phyloP scores from a whole-genome alignment of 1,140 invertebrate species.

The Megathymus violae region DNA sequence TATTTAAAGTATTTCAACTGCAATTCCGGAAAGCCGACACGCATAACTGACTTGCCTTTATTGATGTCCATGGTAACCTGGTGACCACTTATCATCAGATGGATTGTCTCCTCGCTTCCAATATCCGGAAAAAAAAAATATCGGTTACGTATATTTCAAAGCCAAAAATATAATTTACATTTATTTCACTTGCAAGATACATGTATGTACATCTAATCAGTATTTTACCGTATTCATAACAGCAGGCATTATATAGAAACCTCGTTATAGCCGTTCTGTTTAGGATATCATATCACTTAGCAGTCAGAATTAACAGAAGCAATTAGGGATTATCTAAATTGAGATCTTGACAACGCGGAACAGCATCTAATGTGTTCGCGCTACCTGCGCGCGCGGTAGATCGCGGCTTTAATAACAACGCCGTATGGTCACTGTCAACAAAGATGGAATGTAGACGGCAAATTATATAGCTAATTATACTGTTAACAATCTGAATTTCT shows the following conservation, averaged over 20 bases:
- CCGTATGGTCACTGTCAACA: neutral
- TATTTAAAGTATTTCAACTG: too few species aligned
- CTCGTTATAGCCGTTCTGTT: neutral
- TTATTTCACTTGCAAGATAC: too few species aligned
- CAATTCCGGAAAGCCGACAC: too few species aligned
- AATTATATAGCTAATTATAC: too few species aligned
- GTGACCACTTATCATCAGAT: too few species aligned
- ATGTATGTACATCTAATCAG: neutral
- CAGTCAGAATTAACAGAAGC: constrained; percentile 16
- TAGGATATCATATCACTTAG: neutral
- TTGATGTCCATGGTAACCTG: too few species aligned
- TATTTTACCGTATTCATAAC: neutral
- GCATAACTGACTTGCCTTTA: too few species aligned
- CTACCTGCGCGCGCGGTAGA: neutral
- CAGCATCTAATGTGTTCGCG: constrained; percentile 6
- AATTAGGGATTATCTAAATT: constrained; percentile 21
- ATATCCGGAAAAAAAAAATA: too few species aligned
- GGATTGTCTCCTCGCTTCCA: too few species aligned
- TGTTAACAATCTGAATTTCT: too few species aligned
- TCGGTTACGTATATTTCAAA: too few species aligned
- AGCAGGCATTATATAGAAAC: neutral
- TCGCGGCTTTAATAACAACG: neutral
- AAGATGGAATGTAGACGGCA: neutral
- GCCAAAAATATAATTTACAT: too few species aligned
- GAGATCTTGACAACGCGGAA: constrained; percentile 26